phyloP scores from a whole-genome alignment of 2,797 vertebrate species.

The Pogonophryne albipinna region DNA sequence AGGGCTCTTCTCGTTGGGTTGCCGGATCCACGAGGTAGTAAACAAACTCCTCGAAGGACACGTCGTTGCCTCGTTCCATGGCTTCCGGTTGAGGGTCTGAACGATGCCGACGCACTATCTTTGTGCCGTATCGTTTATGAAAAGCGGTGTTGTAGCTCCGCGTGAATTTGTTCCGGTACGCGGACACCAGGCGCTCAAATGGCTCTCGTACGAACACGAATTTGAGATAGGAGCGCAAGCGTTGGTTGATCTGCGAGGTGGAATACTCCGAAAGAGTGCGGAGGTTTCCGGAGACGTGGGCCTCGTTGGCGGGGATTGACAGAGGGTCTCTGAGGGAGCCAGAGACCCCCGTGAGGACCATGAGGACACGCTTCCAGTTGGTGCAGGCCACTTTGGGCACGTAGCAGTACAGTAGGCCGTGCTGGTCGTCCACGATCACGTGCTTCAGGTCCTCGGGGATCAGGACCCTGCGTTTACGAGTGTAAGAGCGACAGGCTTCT shows the following conservation, averaged over 20 bases:
- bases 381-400: constrained; percentile 96
- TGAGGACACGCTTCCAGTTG: constrained; percentile 95
- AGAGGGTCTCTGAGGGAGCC: constrained; percentile 85
- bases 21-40: constrained; percentile 91
- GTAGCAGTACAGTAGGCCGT: constrained; percentile 93
- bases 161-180: constrained; percentile 92
- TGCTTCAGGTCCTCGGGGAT: constrained; percentile 90
- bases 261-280: constrained; percentile 90
- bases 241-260: constrained; percentile 89
- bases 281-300: constrained; percentile 88
- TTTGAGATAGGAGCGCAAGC: constrained; percentile 92
- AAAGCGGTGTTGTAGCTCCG: constrained; percentile 91
- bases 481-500: constrained; percentile 87
- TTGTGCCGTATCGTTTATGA: constrained; percentile 91
- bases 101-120: constrained; percentile 90
- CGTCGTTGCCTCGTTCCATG: constrained; percentile 87
- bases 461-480: constrained; percentile 88
- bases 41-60: constrained; percentile 92
- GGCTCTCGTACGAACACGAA: constrained; percentile 93
- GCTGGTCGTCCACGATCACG: constrained; percentile 91
- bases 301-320: constrained; percentile 90
- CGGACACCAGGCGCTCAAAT: constrained; percentile 92
- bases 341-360: constrained; percentile 87
- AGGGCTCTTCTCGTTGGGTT: constrained; percentile 90
- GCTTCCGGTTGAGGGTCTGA: constrained; percentile 82